Base-by-base conservation (phyloP, 1,140 invertebrate genomes). In the Zeugodacus cucurbitae region DNA sequence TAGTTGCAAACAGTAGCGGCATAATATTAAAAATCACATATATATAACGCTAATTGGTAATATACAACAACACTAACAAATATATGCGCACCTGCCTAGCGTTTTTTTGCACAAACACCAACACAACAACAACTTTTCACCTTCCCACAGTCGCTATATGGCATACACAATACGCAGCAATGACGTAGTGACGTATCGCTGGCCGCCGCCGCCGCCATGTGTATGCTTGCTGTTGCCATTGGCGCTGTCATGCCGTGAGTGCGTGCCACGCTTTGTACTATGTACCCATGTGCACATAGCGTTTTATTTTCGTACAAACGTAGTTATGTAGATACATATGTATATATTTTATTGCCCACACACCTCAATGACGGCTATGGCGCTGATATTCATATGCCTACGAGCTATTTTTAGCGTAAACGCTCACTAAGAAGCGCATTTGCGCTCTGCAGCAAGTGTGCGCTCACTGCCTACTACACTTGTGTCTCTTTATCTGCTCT, bases 191-290 rank as follows among this genome's bases (percentile, higher is more conserved):
- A 32, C 17, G 14, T 54, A 41, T 6, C 34, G 37, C 37, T 74
- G 70, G 70, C 37, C 20, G 37, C 34, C 70, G n/a, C 41, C 37
- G 70, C 37, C 20, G 37, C 34, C 70, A 41, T 78, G 20, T 78
- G 37, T 78, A n/a, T 7, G 22, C n/a, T 54, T 54, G 37, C 26
- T 44, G 8, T n/a, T 82, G 14, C 22, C 22, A 48, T 48, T 82
- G 48, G 41, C n/a, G 41, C 74, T 82, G 74, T 86, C 88, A 88
- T 88, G 88, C 88, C 86, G 41, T 67, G 88, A 86, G 54, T 34
- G 88, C 88, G 88, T 88, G 88, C 78, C 64, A 70, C 8, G 58
- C 74, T 48, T 82, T 54, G 74, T n/a, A 82, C 74, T 82, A 41
- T 41, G 64, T 29, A 70, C 64, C 32, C 64, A 70, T 20, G 58